Evolutionary conservation across 2,113 vertebrate genomes (phyloP).

Genomic region (Chloropsis hardwickii): DNA sequence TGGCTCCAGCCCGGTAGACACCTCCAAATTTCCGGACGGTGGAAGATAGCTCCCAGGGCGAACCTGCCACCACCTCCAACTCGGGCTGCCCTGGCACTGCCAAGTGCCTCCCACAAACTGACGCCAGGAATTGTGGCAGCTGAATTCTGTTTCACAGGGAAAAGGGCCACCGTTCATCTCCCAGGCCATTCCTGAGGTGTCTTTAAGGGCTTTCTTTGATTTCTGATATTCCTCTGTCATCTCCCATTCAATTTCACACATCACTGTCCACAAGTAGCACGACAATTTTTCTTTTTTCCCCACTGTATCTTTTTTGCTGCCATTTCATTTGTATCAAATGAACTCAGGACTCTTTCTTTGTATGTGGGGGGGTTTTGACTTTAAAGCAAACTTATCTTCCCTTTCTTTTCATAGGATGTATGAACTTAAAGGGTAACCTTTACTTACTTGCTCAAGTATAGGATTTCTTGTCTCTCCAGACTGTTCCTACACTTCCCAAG

Average conservation of each 20-base stretch:
- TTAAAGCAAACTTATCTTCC: background rate
- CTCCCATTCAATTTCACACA: background rate
- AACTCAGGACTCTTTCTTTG: background rate
- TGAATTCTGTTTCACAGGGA: too few species aligned
- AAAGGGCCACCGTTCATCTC: too few species aligned
- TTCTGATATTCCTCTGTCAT: background rate
- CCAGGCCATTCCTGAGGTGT: background rate
- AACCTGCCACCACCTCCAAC: too few species aligned
- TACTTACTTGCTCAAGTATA: background rate
- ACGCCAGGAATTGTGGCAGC: too few species aligned
- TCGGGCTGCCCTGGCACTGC: too few species aligned
- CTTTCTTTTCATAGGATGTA: background rate
- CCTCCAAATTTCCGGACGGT: too few species aligned
- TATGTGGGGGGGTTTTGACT: fast-evolving
- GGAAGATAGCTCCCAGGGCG: too few species aligned
- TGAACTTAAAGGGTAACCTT: background rate
- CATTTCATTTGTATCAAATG: background rate
- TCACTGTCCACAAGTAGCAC: background rate
- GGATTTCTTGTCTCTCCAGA: background rate
- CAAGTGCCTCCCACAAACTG: background rate
- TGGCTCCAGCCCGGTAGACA: too few species aligned
- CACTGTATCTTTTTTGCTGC: background rate
- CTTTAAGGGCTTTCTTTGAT: background rate
- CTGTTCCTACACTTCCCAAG: background rate
- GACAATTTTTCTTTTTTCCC: background rate